Base-by-base conservation (phyloP, 2,113 vertebrate species). In the Pseudolaguvia tuberculata region DNA sequence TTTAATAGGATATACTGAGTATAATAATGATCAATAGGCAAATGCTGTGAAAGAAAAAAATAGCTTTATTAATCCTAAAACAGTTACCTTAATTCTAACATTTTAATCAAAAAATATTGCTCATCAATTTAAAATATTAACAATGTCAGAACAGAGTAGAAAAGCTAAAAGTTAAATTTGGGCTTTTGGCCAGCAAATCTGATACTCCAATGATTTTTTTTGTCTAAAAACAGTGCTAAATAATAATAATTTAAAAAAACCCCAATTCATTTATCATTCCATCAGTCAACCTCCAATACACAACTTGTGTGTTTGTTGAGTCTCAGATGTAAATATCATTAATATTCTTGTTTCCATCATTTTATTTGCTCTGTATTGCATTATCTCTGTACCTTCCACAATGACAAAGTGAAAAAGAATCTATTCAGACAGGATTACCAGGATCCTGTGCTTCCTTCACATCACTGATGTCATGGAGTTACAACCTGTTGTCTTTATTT, bases 41-140 rank as follows among this genome's bases (percentile, higher is more conserved):
- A n/a, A 65, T 6, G 15, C 1, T 1, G 61, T 20, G 17, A 67
- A 12, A 76, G 10, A 57, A 53, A 57, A 70, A 97, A 96, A 98
- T 94, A 95, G 92, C 91, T 94, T 92, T 92, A 93, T 96, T 96
- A 92, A 77, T 93, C 90, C 96, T 93, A 96, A 96, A 98, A 97
- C 96, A 95, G 92, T 94, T 94, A 85, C 91, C 91, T 96, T 95
- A 94, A 92, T 94, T 92, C 95, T 96, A 97, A 96, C 91, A 94
- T 91, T 93, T 87, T 35, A 91, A 86, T 87, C 88, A 65, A 93
- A 83, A 88, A 84, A 94, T 84, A 89, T 15, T 5, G 0, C 17
- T 42, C n/a, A n/a, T 85, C 81, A 89, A 89, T 84, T 92, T 92
- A 90, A 93, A 87, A 88, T 89, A 91, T 86, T 86, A 35, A 86